These are phyloP conservation scores for Cacatua alba DNA, from an alignment of 2,113 vertebrate species.

Conservation along the genomic window DNA sequence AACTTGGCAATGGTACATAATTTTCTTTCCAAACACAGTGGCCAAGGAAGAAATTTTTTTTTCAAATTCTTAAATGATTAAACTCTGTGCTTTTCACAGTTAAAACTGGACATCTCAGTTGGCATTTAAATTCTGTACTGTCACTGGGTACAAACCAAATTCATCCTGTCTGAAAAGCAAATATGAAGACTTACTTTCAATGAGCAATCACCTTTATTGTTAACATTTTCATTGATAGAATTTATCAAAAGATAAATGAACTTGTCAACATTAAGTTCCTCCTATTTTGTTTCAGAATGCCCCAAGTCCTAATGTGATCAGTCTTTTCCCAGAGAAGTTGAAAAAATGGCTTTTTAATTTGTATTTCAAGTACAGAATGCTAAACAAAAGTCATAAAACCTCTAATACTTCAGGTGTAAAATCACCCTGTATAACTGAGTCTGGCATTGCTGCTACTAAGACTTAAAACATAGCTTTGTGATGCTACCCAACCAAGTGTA, in stretches of 20 bases:
- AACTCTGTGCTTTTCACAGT: not conserved
- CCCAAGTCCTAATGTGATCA: not conserved
- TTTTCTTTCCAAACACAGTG: not conserved
- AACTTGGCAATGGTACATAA: accelerated
- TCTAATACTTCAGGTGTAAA: not conserved
- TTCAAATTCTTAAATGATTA: not conserved
- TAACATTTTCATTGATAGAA: not conserved
- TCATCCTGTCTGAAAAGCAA: not conserved
- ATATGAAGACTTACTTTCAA: not conserved
- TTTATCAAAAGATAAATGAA: slow-evolving; percentile 30
- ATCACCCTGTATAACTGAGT: not conserved
- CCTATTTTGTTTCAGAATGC: not conserved
- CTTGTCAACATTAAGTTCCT: not conserved
- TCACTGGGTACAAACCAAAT: not conserved
- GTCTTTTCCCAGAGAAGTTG: not conserved
- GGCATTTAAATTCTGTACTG: not conserved
- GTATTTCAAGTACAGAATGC: not conserved
- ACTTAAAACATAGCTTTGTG: not conserved
- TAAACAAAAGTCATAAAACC: not conserved
- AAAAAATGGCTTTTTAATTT: slow-evolving; percentile 31
- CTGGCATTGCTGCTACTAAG: not conserved
- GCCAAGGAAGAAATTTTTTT: not conserved
- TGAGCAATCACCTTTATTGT: not conserved
- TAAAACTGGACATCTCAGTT: not conserved
- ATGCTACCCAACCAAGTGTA: not conserved